Evolutionary conservation across 2,797 vertebrate genomes (phyloP), one percentile per base, ranked within the genome.

Genomic region (Helarctos malayanus): DNA sequence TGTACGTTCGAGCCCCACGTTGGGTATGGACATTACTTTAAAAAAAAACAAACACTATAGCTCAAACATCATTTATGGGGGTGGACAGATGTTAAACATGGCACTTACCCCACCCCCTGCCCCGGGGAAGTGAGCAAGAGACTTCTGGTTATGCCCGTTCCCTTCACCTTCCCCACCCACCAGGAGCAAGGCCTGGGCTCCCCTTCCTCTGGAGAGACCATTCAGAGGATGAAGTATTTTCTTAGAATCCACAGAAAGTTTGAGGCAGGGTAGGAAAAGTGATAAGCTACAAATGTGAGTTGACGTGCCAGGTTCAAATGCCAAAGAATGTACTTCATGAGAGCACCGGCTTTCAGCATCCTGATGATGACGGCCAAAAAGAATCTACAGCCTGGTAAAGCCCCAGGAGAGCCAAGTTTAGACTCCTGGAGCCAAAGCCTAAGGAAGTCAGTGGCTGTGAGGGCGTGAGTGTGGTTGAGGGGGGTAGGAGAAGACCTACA

Each of bases 231-330:
- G 15, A 32, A 27, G 3, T 63, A 13, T 38, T 85, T 82, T 41
- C 89, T 92, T 91, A 65, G 88, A 76, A 80, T 81, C 35, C 63
- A 27, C 41, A 78, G 68, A 15, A 94, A 45, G 38, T 85, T 96
- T 59, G 49, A 78, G 47, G 11, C 54, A 69, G 1, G 18, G 4
- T 92, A 78, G n/a, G 54, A 71, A 65, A 71, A 89, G 38, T 11
- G 15, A 27, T 14, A 59, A 32, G 13, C 41, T 61, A 71, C 35
- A 76, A 45, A 3, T 18, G 8, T 19, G 32, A 69, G 16, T 25
- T 57, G 68, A 56, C 69, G 23, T 41, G n/a, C 47, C 27, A 59
- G 41, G 59, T 38, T 91, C 49, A 27, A 47, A 38, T 49, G 49
- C 45, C 63, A 59, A 35, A 38, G 45, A n/a, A 6, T 1, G 23